Conservation (phyloP, 1,140 invertebrate species). For the Laupala kohalensis region DNA sequence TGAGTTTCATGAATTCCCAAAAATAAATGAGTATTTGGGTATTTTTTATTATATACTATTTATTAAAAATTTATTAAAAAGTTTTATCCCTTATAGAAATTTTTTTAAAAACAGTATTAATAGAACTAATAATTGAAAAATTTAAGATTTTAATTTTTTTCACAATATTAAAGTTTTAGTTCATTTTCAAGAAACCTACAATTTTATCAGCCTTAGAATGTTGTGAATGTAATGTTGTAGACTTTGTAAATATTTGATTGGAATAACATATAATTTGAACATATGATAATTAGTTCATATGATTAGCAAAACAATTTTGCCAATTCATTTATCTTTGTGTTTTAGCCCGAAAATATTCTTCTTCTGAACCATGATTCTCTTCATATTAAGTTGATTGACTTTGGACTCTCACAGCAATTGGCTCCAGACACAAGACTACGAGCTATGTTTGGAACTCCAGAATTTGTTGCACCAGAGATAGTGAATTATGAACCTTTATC, state of each 20-base stretch:
- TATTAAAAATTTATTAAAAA: too few species aligned
- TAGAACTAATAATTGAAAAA: too few species aligned
- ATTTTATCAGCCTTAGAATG: too few species aligned
- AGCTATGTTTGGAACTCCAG: slow-evolving; percentile 42
- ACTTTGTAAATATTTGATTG: neutral
- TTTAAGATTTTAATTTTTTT: too few species aligned
- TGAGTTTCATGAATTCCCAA: too few species aligned
- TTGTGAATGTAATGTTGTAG: too few species aligned
- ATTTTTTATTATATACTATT: too few species aligned
- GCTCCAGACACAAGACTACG: slow-evolving; percentile 33
- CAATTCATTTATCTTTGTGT: slow-evolving; percentile 17
- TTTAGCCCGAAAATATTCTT: slow-evolving; percentile 53
- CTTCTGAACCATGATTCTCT: slow-evolving; percentile 27
- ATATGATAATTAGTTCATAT: neutral
- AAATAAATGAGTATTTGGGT: too few species aligned
- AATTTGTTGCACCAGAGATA: slow-evolving; percentile 51
- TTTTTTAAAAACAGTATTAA: too few species aligned
- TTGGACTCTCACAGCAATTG: slow-evolving; percentile 47
- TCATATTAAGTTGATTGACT: slow-evolving; percentile 47
- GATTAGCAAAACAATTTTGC: neutral
- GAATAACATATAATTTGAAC: neutral
- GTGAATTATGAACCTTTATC: slow-evolving; percentile 54
- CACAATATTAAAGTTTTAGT: too few species aligned
- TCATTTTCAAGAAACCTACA: too few species aligned
- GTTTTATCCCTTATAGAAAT: too few species aligned